A percentile compares a stretch with the other conserved stretches of the same genome.
phyloP scores from a whole-genome alignment of 2,888 invertebrate genomes.

The Chymomyza fuscimana region DNA sequence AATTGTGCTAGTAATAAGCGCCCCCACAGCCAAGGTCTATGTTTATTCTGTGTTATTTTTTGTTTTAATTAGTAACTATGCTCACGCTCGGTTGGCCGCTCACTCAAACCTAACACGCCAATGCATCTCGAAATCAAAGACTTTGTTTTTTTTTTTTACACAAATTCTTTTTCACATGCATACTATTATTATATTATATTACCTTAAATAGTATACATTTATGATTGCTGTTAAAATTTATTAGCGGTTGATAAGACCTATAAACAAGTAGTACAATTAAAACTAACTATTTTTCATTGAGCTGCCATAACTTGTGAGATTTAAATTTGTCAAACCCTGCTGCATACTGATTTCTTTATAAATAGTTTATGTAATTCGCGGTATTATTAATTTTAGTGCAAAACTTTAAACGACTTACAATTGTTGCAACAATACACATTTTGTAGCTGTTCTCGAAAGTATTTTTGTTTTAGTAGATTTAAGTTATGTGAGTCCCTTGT shows the following conservation, averaged over 20 bases:
- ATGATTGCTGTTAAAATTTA: constrained; percentile 21
- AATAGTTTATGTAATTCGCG: constrained; percentile 49
- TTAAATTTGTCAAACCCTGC: background rate
- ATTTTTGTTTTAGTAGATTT: constrained; percentile 51
- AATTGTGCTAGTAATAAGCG: background rate
- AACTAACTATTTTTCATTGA: background rate
- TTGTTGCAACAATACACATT: constrained; percentile 44
- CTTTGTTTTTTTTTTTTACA: constrained; percentile 55
- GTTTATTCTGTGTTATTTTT: constrained; percentile 55
- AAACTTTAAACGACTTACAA: constrained; percentile 54
- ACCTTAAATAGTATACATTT: constrained; percentile 38
- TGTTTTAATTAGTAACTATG: constrained; percentile 28
- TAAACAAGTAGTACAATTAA: background rate
- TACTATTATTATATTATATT: constrained; percentile 29
- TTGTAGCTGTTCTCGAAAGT: constrained; percentile 47
- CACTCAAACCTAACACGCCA: constrained; percentile 42
- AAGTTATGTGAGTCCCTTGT: constrained; percentile 38
- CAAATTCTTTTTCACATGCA: constrained; percentile 14
- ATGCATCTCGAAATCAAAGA: constrained; percentile 74
- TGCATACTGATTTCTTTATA: background rate
- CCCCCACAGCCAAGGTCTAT: constrained; percentile 16
- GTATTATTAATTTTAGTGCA: constrained; percentile 64
- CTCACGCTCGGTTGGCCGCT: constrained; percentile 53
- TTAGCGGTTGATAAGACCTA: background rate
- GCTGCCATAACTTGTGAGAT: background rate